Evolutionary conservation across 2,113 vertebrate species (phyloP).

Genomic region (Catharus bicknelli): DNA sequence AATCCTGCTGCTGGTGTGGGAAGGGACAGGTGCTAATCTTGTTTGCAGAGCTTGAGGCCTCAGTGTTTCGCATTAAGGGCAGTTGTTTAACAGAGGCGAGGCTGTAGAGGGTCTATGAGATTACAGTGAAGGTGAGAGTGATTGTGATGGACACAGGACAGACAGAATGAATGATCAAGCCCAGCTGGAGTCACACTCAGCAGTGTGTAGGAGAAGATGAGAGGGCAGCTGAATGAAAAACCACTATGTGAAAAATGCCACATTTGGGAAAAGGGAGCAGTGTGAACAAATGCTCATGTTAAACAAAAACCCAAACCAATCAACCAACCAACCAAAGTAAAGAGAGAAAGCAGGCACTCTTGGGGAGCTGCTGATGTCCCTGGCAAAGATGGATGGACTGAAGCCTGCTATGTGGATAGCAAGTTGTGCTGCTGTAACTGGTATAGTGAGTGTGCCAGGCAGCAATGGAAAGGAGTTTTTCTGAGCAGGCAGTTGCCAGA

Average conservation of each 20-base stretch:
- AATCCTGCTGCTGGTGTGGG: background rate
- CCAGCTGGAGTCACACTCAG: background rate
- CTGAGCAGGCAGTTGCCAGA: background rate
- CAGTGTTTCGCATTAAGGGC: accelerated
- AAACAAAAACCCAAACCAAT: background rate
- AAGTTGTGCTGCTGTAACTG: background rate
- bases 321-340: background rate
- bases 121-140: background rate
- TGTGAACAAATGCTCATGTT: background rate
- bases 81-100: accelerated
- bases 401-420: background rate
- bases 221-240: background rate
- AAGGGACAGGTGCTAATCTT: background rate
- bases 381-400: background rate
- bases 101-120: background rate
- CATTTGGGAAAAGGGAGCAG: background rate
- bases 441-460: background rate
- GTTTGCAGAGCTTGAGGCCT: background rate
- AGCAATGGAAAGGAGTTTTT: background rate
- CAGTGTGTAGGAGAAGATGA: background rate
- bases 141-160: background rate
- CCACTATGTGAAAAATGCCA: background rate
- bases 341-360: background rate
- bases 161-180: background rate
- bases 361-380: background rate